Evolutionary conservation across 2,113 vertebrate species (phyloP).

Genomic region (Antigone vipio): DNA sequence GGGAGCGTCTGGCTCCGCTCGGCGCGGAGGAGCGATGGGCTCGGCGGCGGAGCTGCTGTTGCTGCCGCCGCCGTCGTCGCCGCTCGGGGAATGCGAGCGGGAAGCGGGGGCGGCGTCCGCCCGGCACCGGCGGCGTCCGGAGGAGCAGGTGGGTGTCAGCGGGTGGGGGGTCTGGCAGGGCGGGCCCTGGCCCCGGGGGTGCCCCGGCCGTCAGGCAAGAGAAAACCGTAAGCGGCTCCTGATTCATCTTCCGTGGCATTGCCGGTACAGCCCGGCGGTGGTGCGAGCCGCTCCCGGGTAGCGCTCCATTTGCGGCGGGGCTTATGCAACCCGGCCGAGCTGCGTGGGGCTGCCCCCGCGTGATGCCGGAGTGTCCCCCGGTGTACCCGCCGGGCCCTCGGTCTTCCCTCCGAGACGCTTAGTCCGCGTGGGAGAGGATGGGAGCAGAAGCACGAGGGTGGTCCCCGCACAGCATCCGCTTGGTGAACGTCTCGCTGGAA

Average conservation of each 20-base stretch:
- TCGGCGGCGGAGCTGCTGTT: conserved; percentile 40
- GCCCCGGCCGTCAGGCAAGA: not conserved
- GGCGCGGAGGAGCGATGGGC: conserved; percentile 34
- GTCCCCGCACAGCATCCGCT: not conserved
- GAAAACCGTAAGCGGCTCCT: not conserved
- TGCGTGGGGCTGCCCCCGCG: not conserved
- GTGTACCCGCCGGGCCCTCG: not conserved
- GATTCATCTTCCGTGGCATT: not conserved
- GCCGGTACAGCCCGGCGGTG: not conserved
- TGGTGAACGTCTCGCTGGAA: not conserved
- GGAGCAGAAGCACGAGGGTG: not conserved
- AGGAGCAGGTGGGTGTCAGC: conserved; percentile 14
- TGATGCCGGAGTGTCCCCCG: not conserved
- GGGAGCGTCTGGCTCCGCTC: not conserved
- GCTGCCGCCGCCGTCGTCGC: not conserved
- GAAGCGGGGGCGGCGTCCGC: not conserved
- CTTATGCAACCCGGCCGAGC: not conserved
- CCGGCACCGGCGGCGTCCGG: not conserved
- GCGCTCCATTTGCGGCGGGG: not conserved
- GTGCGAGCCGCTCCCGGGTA: not conserved
- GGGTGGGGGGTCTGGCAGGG: not conserved
- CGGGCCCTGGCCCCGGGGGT: not conserved
- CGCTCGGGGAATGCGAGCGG: not conserved
- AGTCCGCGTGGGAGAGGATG: not conserved
- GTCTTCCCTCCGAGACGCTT: not conserved